Evolutionary conservation across 1,140 invertebrate genomes (phyloP).

Genomic region (Papilio aristodemus): DNA sequence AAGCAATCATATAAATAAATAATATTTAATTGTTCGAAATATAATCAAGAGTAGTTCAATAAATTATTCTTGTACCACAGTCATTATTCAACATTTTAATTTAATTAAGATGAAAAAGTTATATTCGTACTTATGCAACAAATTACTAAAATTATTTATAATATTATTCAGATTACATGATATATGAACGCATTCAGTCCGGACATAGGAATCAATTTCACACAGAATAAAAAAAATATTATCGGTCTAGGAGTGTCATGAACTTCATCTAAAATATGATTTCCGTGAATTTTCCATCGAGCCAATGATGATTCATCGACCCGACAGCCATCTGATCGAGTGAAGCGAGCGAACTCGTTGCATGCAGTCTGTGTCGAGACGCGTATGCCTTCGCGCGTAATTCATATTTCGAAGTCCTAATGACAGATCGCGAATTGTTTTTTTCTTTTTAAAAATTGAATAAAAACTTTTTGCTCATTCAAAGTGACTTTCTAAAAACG

Average conservation of each 20-base stretch:
- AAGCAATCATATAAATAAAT: no score
- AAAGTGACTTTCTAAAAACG: slow-evolving; percentile 7
- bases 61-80: no score
- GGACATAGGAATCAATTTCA: neutral
- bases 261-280: slow-evolving; percentile 43
- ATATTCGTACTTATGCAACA: no score
- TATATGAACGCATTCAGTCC: neutral
- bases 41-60: no score
- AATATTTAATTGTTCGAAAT: no score
- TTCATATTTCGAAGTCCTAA: slow-evolving; percentile 46
- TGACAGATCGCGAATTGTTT: slow-evolving; percentile 34
- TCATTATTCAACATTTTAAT: no score
- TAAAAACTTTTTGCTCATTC: slow-evolving; percentile 3
- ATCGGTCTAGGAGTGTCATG: neutral
- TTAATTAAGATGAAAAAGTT: no score
- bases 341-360: slow-evolving; percentile 39
- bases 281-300: slow-evolving; percentile 61
- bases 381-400: slow-evolving; percentile 43
- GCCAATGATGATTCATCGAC: slow-evolving; percentile 60
- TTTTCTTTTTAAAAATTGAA: slow-evolving; percentile 7
- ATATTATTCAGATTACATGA: neutral
- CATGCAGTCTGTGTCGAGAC: slow-evolving; percentile 51
- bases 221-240: neutral
- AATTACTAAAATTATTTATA: no score
- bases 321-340: slow-evolving; percentile 48